These are phyloP conservation scores for Phalacrocorax pelagicus DNA, from an alignment of 2,113 vertebrate genomes.

Conservation along the genomic window DNA sequence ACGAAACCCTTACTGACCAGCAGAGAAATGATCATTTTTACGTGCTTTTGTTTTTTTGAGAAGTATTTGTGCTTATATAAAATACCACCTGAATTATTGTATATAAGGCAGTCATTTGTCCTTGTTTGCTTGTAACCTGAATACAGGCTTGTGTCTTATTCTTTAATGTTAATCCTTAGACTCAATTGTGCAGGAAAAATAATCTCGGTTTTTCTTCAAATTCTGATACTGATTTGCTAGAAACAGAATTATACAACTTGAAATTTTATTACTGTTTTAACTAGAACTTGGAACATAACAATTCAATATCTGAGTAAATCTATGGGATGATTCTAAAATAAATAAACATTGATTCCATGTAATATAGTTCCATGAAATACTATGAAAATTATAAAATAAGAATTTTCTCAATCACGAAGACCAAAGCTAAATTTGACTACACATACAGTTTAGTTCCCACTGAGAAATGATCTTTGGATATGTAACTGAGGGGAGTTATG, in stretches of 20 bases:
- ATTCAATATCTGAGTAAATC: neutral
- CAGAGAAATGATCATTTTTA: neutral
- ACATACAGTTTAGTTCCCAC: neutral
- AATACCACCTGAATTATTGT: neutral
- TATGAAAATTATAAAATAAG: neutral
- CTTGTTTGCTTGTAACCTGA: neutral
- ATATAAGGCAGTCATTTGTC: neutral
- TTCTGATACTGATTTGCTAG: neutral
- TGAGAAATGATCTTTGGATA: neutral
- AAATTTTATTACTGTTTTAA: neutral
- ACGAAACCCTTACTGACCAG: neutral
- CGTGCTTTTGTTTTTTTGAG: neutral
- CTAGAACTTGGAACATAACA: neutral
- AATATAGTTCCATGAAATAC: neutral
- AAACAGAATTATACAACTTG: neutral
- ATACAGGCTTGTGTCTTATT: neutral
- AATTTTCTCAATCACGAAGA: neutral
- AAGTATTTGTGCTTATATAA: neutral
- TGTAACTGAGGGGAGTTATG: neutral
- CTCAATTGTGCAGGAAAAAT: neutral
- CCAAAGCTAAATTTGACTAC: neutral
- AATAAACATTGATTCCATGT: neutral
- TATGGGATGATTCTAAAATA: neutral
- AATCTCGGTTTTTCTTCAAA: neutral
- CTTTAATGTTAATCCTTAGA: neutral